Evolutionary conservation across 2,888 invertebrate species (phyloP), one percentile per base, ranked within the genome.

Genomic region (Coleophora flavipennella): DNA sequence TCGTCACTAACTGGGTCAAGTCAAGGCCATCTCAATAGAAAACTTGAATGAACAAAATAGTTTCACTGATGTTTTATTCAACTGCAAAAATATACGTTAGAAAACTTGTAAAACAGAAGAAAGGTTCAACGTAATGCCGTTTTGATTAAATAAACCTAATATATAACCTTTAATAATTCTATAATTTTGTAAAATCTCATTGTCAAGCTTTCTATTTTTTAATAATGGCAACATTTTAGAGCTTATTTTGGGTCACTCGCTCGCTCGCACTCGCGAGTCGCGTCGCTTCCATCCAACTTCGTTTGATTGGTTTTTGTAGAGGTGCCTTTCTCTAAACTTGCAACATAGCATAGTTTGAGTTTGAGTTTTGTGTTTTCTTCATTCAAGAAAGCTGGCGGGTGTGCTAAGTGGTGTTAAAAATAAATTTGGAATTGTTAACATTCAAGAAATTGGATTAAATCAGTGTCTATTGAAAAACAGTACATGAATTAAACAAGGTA

Each of bases 231-330:
- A 83, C 81, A 78, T 67, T 68, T 47, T 57, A 55, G 71, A 85
- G 85, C 85, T 85, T 85, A 84, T 85, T 84, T 85, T 85, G 85
- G 83, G 83, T 85, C 84, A 84, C 66, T 84, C 76, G 76, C 77
- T n/a, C n/a, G n/a, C 20, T 20, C 20, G 20, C 20, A 20, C 20
- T 20, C 20, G 20, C 20, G 20, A 20, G 76, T 77, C 75, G 51
- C 46, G 75, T 77, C 75, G 51, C 46, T 62, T 57, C 62, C 72
- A 75, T 80, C 78, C 64, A 79, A 77, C 78, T 80, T 78, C 76
- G 66, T 68, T 77, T 63, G 69, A 66, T 75, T 71, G 65, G 66
- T 66, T 71, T 77, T 76, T 74, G 67, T 81, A 74, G 77, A 80
- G 78, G 80, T 83, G 84, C 84, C 84, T 84, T 83, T 83, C 81